These are phyloP conservation scores for Silvanus unidentatus DNA, from an alignment of 2,888 invertebrate genomes.

Conservation along the genomic window DNA sequence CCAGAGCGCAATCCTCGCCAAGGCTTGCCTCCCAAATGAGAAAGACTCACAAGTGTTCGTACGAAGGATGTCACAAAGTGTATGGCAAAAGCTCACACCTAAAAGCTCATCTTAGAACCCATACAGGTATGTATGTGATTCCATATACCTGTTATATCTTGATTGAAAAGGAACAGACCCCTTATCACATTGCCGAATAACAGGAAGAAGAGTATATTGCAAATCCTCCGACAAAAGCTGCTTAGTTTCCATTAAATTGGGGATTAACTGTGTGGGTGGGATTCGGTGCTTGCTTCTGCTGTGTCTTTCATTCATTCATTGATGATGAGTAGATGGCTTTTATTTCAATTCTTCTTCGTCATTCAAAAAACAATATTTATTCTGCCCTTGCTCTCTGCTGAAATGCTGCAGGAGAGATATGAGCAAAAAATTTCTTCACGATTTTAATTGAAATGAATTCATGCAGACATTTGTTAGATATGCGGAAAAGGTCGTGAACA, in stretches of 20 bases:
- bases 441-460: too few species aligned
- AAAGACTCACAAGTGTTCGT: conserved; percentile 56
- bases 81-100: conserved; percentile 63
- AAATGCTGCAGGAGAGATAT: too few species aligned
- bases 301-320: background rate
- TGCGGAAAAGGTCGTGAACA: too few species aligned
- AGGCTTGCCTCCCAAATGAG: conserved; percentile 33
- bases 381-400: too few species aligned
- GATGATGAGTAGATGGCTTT: background rate
- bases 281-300: background rate
- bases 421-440: too few species aligned
- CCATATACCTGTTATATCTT: background rate
- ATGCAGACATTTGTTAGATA: too few species aligned
- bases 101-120: conserved; percentile 59
- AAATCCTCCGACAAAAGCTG: conserved; percentile 14
- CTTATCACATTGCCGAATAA: background rate
- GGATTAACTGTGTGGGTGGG: conserved; percentile 7
- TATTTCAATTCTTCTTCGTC: too few species aligned
- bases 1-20: conserved; percentile 26
- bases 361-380: too few species aligned
- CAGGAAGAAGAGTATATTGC: conserved; percentile 3
- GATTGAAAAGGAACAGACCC: background rate
- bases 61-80: conserved; percentile 56
- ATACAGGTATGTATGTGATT: conserved; percentile 51
- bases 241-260: conserved; percentile 17